Percentiles rank a stretch among this genome's conserved stretches.
phyloP scores from a whole-genome alignment of 1,140 invertebrate species.

The Polypedilum pembai region DNA sequence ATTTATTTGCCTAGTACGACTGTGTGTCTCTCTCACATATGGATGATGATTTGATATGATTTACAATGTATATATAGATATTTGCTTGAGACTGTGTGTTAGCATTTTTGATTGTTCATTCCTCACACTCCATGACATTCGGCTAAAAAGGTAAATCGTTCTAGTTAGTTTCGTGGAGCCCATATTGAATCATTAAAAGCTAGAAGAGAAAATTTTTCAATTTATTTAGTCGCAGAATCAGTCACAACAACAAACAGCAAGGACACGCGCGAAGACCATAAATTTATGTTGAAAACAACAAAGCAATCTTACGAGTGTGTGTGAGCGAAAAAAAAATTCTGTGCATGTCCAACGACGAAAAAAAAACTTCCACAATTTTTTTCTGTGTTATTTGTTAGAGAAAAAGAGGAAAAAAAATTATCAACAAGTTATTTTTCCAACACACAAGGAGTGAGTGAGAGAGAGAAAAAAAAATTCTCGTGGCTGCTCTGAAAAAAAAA shows the following conservation, averaged over 20 bases:
- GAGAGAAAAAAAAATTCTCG: too few relatives aligned
- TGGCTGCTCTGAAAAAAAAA: too few relatives aligned
- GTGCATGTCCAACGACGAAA: not conserved
- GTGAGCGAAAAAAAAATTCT: not conserved
- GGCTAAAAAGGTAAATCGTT: not conserved
- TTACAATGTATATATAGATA: not conserved
- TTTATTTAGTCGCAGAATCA: not conserved
- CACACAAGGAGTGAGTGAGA: too few relatives aligned
- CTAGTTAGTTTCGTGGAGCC: not conserved
- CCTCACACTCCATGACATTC: not conserved
- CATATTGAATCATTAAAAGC: not conserved
- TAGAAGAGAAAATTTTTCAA: not conserved
- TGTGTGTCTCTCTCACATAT: not conserved
- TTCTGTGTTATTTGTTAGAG: not conserved
- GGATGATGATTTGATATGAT: not conserved
- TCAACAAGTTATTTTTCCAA: not conserved
- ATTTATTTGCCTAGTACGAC: slow-evolving; percentile 9
- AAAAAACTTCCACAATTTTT: not conserved
- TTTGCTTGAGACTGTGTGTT: not conserved
- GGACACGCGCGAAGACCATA: slow-evolving; percentile 2
- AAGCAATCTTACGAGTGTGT: not conserved
- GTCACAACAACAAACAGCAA: not conserved
- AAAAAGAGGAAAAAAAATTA: not conserved
- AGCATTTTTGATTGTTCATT: not conserved
- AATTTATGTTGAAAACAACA: slow-evolving; percentile 3